phyloP scores from a whole-genome alignment of 2,797 vertebrate genomes.

The Hypotaenidia philippensis region DNA sequence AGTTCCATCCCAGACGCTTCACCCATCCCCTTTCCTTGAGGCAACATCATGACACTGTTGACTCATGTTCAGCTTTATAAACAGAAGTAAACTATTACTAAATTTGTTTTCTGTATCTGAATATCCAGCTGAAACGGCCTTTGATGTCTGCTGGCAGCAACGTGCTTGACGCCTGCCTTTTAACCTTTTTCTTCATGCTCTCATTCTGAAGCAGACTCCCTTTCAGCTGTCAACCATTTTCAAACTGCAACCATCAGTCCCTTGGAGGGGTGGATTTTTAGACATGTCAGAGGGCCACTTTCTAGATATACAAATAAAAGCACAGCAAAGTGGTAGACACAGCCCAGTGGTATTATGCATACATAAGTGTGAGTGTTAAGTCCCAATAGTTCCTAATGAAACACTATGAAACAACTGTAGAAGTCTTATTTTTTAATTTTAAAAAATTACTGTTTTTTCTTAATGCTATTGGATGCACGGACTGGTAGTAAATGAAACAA shows the following conservation, averaged over 20 bases:
- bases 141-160: conserved; percentile 38
- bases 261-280: not conserved
- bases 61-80: conserved; percentile 53
- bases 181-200: conserved; percentile 19
- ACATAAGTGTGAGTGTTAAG: accelerated
- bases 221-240: conserved; percentile 7
- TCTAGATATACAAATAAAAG: not conserved
- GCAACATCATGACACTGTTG: conserved; percentile 30
- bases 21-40: conserved; percentile 1
- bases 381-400: not conserved
- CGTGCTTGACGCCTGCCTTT: not conserved
- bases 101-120: conserved; percentile 41
- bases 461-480: not conserved
- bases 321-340: not conserved
- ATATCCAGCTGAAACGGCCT: conserved; percentile 43
- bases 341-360: not conserved
- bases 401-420: not conserved
- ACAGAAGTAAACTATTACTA: conserved; percentile 59
- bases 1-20: not conserved
- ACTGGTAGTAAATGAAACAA: not conserved
- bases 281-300: not conserved
- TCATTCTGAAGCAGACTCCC: not conserved
- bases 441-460: not conserved
- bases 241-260: not conserved
- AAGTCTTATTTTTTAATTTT: not conserved